Conservation (phyloP, 2,797 vertebrate species). For the Sebastiscus tertius region DNA sequence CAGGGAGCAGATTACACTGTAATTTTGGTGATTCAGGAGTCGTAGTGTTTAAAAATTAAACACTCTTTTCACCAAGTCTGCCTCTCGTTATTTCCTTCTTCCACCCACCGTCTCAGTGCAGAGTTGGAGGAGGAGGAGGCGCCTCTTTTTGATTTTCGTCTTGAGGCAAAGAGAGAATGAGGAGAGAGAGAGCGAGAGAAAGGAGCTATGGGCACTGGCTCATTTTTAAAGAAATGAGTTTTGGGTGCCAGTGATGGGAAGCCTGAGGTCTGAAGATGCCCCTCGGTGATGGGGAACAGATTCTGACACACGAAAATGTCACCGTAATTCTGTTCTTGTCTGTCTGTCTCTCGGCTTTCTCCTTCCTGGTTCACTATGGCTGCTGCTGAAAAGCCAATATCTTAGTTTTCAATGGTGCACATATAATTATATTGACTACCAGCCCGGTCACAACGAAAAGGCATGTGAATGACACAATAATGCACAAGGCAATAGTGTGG, state of each 20-base stretch:
- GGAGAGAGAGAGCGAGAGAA: background rate
- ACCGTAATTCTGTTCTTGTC: background rate
- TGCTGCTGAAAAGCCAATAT: background rate
- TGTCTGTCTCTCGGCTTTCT: background rate
- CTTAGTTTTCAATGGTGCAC: too few relatives aligned
- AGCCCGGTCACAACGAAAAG: too few relatives aligned
- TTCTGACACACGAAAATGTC: constrained; percentile 6
- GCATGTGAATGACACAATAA: too few relatives aligned
- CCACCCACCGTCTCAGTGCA: background rate
- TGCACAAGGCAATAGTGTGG: too few relatives aligned
- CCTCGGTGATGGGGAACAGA: constrained; percentile 15
- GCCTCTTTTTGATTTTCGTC: background rate
- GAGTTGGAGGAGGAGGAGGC: background rate
- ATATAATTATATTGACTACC: too few relatives aligned
- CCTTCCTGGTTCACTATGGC: background rate
- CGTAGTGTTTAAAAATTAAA: constrained; percentile 25
- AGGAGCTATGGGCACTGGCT: background rate
- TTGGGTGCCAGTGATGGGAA: constrained; percentile 2
- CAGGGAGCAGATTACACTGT: background rate
- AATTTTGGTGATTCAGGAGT: background rate
- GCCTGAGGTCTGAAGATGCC: constrained; percentile 4
- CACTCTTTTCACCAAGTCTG: background rate
- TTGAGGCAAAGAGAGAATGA: constrained; percentile 20
- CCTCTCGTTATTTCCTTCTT: background rate
- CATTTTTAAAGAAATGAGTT: constrained; percentile 3